Percentiles rank a stretch among this genome's conserved stretches.
Conservation (phyloP, 2,888 invertebrate genomes). For the Eucriotettix oculatus region DNA sequence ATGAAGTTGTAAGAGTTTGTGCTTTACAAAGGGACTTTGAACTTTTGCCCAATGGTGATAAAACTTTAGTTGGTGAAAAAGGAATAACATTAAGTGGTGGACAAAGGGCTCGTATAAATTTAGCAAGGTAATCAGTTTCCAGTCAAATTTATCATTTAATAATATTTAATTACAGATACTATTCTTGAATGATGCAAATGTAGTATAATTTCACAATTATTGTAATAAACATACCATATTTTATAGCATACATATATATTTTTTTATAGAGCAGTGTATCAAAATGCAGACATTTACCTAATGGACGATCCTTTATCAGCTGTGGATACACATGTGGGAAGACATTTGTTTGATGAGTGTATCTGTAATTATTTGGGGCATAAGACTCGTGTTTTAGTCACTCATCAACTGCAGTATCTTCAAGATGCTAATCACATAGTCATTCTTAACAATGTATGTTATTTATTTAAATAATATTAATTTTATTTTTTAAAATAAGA, state of each 20-base stretch:
- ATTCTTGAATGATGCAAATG: no score
- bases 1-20: conserved; percentile 39
- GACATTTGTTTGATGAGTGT: conserved; percentile 43
- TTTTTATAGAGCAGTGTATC: conserved; percentile 42
- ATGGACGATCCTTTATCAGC: conserved; percentile 71
- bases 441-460: conserved; percentile 21
- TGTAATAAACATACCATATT: not conserved
- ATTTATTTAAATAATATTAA: not conserved
- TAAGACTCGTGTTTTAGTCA: conserved; percentile 27
- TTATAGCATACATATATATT: not conserved
- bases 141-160: not conserved
- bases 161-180: not conserved
- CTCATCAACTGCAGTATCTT: conserved; percentile 10
- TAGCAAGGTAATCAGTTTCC: conserved; percentile 34
- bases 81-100: conserved; percentile 67
- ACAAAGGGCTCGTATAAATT: conserved; percentile 59
- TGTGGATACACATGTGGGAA: conserved; percentile 60
- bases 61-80: conserved; percentile 58
- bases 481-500: not conserved
- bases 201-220: not conserved
- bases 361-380: conserved; percentile 23
- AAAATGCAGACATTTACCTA: conserved; percentile 57
- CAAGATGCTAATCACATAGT: conserved; percentile 21
- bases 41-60: conserved; percentile 51
- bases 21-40: conserved; percentile 49